phyloP scores from a whole-genome alignment of 2,113 vertebrate genomes.

The Sciurus niger region DNA sequence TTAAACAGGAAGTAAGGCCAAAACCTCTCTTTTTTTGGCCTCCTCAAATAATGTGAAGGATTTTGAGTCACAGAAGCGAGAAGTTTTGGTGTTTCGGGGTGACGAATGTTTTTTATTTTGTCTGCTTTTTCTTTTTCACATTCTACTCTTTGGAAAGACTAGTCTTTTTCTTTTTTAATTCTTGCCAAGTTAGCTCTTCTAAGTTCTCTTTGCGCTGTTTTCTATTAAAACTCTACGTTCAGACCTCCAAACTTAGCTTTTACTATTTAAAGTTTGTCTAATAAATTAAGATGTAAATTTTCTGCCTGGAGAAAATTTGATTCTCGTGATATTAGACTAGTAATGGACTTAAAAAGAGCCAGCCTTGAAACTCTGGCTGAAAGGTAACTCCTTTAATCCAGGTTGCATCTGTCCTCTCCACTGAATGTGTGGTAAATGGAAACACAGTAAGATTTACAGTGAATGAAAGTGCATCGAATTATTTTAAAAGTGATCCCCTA shows the following conservation, averaged over 20 bases:
- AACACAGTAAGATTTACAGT: background rate
- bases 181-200: background rate
- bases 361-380: background rate
- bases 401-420: background rate
- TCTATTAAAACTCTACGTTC: slow-evolving; percentile 17
- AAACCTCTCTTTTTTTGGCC: background rate
- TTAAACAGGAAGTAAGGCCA: background rate
- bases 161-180: background rate
- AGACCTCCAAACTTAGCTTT: background rate
- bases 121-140: background rate
- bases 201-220: background rate
- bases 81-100: background rate
- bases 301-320: slow-evolving; percentile 37
- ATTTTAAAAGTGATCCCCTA: background rate
- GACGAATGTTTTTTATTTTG: background rate
- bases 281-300: slow-evolving; percentile 37
- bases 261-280: background rate
- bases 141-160: background rate
- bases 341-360: background rate
- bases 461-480: background rate
- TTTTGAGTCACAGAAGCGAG: background rate
- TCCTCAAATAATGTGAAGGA: background rate
- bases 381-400: background rate
- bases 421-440: background rate
- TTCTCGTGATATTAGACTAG: background rate